These are phyloP conservation scores for Lagopus leucura DNA, from an alignment of 2,113 vertebrate species.

Conservation along the genomic window DNA sequence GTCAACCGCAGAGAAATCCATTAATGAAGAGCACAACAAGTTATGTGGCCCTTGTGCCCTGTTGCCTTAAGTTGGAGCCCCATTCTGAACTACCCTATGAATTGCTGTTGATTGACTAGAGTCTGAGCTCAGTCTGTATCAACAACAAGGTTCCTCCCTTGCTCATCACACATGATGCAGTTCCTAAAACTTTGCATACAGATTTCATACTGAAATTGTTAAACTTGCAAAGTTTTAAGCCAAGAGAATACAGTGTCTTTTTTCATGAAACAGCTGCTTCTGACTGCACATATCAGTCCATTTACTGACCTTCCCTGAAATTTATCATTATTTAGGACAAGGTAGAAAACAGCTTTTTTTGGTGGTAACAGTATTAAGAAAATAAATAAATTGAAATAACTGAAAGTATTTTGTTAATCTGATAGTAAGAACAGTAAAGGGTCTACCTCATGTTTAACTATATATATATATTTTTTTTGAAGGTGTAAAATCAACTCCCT, in stretches of 20 bases:
- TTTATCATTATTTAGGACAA: neutral
- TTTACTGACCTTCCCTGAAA: neutral
- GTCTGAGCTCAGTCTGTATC: neutral
- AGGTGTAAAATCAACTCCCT: neutral
- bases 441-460: neutral
- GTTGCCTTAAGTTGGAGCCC: neutral
- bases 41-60: neutral
- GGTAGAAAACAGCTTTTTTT: neutral
- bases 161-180: neutral
- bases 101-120: neutral
- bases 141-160: neutral
- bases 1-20: neutral
- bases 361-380: accelerated
- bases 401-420: neutral
- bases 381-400: neutral
- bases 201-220: neutral
- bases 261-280: neutral
- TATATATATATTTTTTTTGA: neutral
- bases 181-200: neutral
- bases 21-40: neutral
- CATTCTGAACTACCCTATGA: neutral
- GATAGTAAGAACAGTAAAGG: neutral
- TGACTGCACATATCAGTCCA: neutral
- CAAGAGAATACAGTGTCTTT: neutral
- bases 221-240: neutral